Evolutionary conservation across 2,888 invertebrate species (phyloP).

Genomic region (Eulithis testata): DNA sequence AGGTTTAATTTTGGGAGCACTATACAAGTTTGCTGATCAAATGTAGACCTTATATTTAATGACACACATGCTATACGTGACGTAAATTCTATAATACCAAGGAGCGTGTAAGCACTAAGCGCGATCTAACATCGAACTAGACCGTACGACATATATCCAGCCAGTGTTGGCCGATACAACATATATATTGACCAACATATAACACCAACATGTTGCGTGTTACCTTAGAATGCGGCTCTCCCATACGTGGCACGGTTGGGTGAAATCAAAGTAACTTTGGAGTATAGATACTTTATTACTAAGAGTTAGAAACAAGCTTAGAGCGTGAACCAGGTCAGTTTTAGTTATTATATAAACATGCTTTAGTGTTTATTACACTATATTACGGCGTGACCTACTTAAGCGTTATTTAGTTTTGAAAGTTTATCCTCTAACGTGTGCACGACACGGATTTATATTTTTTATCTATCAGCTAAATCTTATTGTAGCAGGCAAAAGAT

Average conservation of each 20-base stretch:
- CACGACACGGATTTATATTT: slow-evolving; percentile 65
- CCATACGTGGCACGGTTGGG: slow-evolving; percentile 73
- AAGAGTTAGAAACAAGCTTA: slow-evolving; percentile 74
- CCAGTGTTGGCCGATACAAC: slow-evolving; percentile 57
- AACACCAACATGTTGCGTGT: slow-evolving; percentile 65
- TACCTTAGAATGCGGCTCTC: slow-evolving; percentile 79
- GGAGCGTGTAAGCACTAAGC: slow-evolving; percentile 72
- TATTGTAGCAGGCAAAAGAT: slow-evolving; percentile 73
- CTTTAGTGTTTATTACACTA: slow-evolving; percentile 63
- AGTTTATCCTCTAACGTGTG: slow-evolving; percentile 59
- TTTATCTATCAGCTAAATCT: slow-evolving; percentile 60
- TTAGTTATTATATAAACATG: slow-evolving; percentile 61
- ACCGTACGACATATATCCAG: slow-evolving; percentile 71
- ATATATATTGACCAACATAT: slow-evolving; percentile 66
- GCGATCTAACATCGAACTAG: slow-evolving; percentile 71
- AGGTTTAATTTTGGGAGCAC: slow-evolving; percentile 11
- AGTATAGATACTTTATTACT: slow-evolving; percentile 84
- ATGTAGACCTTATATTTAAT: slow-evolving; percentile 31
- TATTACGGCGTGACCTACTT: slow-evolving; percentile 69
- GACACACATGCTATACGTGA: slow-evolving; percentile 40
- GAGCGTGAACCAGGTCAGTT: slow-evolving; percentile 61
- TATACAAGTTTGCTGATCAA: slow-evolving; percentile 1
- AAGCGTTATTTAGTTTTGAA: slow-evolving; percentile 65
- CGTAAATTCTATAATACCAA: slow-evolving; percentile 47
- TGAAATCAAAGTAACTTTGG: slow-evolving; percentile 83